Conservation (phyloP, 1,140 invertebrate genomes). For the Cotesia glomerata region DNA sequence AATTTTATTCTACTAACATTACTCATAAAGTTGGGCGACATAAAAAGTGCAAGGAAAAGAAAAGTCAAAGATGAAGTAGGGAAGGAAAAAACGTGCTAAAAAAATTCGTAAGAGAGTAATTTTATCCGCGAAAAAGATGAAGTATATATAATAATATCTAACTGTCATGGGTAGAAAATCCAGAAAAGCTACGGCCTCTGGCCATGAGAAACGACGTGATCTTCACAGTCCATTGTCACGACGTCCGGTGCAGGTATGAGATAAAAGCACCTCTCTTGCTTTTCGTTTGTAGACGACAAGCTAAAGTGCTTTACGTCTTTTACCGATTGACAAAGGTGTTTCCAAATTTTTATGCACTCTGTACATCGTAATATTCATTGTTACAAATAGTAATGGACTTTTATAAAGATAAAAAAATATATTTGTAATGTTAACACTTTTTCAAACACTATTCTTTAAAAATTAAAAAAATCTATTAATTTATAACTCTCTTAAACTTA, state of each 20-base stretch:
- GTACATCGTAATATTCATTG: too few relatives aligned
- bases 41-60: too few relatives aligned
- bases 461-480: not conserved
- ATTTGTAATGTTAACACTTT: not conserved
- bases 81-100: too few relatives aligned
- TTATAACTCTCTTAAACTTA: not conserved
- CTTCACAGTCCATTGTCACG: conserved; percentile 37
- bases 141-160: conserved; percentile 14
- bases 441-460: too few relatives aligned
- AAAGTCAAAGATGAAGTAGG: too few relatives aligned
- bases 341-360: not conserved
- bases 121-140: conserved; percentile 27
- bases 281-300: conserved; percentile 37
- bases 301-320: not conserved
- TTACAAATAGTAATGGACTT: too few relatives aligned
- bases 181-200: conserved; percentile 27
- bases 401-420: too few relatives aligned
- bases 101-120: too few relatives aligned
- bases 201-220: conserved; percentile 31
- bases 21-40: too few relatives aligned
- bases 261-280: not conserved
- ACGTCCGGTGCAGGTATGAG: conserved; percentile 39
- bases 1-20: too few relatives aligned
- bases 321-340: not conserved
- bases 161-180: conserved; percentile 18